Evolutionary conservation across 35 echinoderm and acorn worm genomes (phyloP), one percentile per base, ranked within the genome.

Genomic region (Apostichopus californicus): DNA sequence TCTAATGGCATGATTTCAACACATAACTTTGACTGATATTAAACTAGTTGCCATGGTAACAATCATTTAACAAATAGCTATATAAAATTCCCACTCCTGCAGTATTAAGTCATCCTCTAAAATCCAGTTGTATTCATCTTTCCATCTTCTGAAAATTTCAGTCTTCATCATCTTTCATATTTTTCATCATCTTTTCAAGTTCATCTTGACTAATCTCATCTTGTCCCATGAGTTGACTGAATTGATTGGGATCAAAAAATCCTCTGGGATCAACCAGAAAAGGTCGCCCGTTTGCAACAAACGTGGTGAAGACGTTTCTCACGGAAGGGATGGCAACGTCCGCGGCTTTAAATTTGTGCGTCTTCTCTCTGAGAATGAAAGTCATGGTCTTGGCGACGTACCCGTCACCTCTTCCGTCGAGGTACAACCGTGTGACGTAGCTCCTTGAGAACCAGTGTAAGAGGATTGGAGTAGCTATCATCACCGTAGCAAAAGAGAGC

Each of bases 211-310:
- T 22, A 25, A 93, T 28, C 6, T 73, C 73, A 28, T 86, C 83
- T 73, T 96, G 90, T 73, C 95, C 95, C 95, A 96, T 96, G 11
- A 96, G 71, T n/a, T 92, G 81, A 54, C 65, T 94, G 77, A 78
- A 94, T 54, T 96, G 89, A 80, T 94, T 92, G 12, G 90, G 92
- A 82, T 92, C 78, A 26, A 83, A 9, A 75, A 96, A 96, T 9
- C 81, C 92, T 5, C 77, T 75, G 2, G 95, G 95, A 75, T 96
- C 93, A 11, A 96, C 93, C 80, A 96, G 20, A 53, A 94, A 87
- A 20, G 95, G 83, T 75, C 90, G 86, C 9, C 90, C 92, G 53
- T 86, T 94, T 1, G 81, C 90, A 1, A 77, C 5, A 80, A 96
- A 94, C 17, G 92, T 92, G 55, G 95, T 91, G 17, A 96, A 92